Evolutionary conservation across 2,797 vertebrate genomes (phyloP).

Genomic region (Channallabes apus): DNA sequence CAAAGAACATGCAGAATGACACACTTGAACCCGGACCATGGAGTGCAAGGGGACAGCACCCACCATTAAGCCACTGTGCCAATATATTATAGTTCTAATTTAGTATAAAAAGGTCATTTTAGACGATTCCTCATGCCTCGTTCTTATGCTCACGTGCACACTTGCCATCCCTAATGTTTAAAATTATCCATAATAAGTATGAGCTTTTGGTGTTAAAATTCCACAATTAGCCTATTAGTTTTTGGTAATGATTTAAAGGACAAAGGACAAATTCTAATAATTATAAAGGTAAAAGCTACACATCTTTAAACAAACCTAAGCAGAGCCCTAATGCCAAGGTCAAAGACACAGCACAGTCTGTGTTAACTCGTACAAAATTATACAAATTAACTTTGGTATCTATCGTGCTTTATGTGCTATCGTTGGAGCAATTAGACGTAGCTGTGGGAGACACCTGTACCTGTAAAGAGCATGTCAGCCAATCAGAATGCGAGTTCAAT

Average conservation of each 20-base stretch:
- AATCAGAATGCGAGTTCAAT: constrained; percentile 45
- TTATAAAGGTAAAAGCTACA: not conserved
- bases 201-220: not conserved
- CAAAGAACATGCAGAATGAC: too few relatives aligned
- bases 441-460: constrained; percentile 53
- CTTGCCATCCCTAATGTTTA: not conserved
- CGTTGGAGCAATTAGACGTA: constrained; percentile 32
- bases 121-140: not conserved
- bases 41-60: too few relatives aligned
- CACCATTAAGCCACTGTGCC: too few relatives aligned
- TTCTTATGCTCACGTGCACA: not conserved
- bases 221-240: not conserved
- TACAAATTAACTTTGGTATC: not conserved
- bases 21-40: too few relatives aligned
- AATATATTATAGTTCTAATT: not conserved
- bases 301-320: not conserved
- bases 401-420: not conserved
- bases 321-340: too few relatives aligned
- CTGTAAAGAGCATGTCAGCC: constrained; percentile 31
- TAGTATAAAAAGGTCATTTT: not conserved
- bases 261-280: not conserved
- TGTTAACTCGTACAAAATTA: not conserved
- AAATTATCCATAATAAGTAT: not conserved
- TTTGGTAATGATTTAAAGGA: not conserved
- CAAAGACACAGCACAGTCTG: not conserved